Percentiles rank a stretch among this genome's conserved stretches.
These are phyloP conservation scores for Pterocles gutturalis DNA, from an alignment of 2,113 vertebrate species.

Conservation along the genomic window DNA sequence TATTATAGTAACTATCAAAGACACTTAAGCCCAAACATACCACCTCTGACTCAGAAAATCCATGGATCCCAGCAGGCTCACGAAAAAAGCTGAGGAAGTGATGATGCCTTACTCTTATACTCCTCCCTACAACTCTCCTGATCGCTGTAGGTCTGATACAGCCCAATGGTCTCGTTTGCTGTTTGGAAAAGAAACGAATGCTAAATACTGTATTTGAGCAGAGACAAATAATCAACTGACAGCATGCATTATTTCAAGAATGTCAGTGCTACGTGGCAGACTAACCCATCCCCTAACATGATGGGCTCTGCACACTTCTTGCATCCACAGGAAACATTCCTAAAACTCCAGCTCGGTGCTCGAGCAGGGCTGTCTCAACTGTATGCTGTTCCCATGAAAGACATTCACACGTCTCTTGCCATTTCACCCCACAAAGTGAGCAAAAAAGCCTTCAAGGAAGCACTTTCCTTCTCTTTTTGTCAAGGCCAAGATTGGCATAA, in stretches of 20 bases:
- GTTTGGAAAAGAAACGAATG: not conserved
- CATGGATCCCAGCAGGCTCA: not conserved
- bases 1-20: not conserved
- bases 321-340: not conserved
- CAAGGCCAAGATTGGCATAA: not conserved
- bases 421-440: not conserved
- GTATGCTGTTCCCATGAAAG: not conserved
- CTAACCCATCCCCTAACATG: accelerated
- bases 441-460: not conserved
- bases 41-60: not conserved
- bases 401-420: not conserved
- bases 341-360: not conserved
- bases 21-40: not conserved
- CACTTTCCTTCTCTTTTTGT: not conserved
- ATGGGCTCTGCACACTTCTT: not conserved
- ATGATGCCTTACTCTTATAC: accelerated
- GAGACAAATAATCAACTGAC: not conserved
- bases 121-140: not conserved
- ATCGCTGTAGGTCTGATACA: not conserved
- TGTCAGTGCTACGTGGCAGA: not conserved
- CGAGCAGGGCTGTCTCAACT: accelerated
- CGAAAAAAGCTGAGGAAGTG: not conserved
- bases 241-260: not conserved
- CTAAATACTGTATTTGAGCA: not conserved
- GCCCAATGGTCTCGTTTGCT: not conserved